Base-by-base conservation (phyloP, 2,888 invertebrate species). In the Opisthograptis luteolata region DNA sequence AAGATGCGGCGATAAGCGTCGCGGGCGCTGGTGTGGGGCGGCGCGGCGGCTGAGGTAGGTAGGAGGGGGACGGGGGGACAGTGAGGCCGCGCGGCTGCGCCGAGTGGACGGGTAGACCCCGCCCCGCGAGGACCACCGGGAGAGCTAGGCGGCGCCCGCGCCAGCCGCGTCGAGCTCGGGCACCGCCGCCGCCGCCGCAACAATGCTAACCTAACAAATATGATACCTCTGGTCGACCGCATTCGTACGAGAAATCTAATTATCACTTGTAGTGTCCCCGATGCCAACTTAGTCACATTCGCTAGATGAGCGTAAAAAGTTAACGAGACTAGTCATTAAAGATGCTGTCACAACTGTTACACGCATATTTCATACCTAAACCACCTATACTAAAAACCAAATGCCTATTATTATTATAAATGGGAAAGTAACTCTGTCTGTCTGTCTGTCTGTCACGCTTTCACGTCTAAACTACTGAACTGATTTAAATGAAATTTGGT, bases 111-210 rank as follows among this genome's bases (percentile, higher is more conserved):
- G 81, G 70, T 65, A 77, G 87, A 86, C 87, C 81, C 88, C 86
- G 83, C 89, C 87, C 88, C 86, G 85, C 81, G 81, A 68, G 81
- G 91, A 91, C 91, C 91, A 91, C 91, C 91, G 90, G 89, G 87
- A 86, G 81, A 84, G 91, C 87, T 80, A 87, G 88, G 88, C 88
- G 87, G 88, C 82, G 66, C 71, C 66, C 68, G 61, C 63, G 60
- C 63, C 66, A 49, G 74, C 71, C 63, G 63, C 67, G 76, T 45
- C 53, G 56, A 55, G 49, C 56, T 50, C 46, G 9, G 9, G 25
- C 55, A 47, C 52, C 58, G 49, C 60, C 59, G 49, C 62, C 17
- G 24, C 34, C 24, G 14, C 36, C 2, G 5, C 17, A 17, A 31
- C n/a, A n/a, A n/a, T n/a, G n/a, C 17, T 17, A 9, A 9, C 9